phyloP scores from a whole-genome alignment of 64 coral and sea anemone species.

The Actinia tenebrosa region DNA sequence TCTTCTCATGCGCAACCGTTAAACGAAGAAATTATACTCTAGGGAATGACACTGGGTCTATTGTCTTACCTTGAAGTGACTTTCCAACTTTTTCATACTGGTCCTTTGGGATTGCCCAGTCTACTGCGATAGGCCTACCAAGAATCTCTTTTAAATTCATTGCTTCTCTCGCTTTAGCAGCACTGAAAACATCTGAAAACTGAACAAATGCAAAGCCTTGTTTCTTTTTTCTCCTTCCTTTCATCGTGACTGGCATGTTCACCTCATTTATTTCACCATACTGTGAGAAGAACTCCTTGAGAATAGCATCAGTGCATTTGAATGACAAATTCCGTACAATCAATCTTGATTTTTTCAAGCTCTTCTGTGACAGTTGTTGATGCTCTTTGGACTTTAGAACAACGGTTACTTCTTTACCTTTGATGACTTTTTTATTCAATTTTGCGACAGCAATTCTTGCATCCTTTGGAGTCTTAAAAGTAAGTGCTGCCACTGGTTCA shows the following conservation, averaged over 20 bases:
- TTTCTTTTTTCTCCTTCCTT: slow-evolving; percentile 63
- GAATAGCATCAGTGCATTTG: slow-evolving; percentile 68
- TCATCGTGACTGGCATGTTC: slow-evolving; percentile 55
- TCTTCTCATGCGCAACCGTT: too few species aligned
- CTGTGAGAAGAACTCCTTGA: slow-evolving; percentile 62
- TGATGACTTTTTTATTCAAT: slow-evolving; percentile 60
- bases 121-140: slow-evolving; percentile 76
- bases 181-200: slow-evolving; percentile 74
- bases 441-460: slow-evolving; percentile 55
- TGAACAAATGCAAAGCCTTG: slow-evolving; percentile 95
- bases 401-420: slow-evolving; percentile 47
- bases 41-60: background rate
- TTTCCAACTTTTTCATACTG: slow-evolving; percentile 32
- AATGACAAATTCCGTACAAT: slow-evolving; percentile 94
- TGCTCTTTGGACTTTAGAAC: slow-evolving; percentile 68
- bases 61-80: background rate
- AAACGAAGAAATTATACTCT: too few species aligned
- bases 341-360: slow-evolving; percentile 73
- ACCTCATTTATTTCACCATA: slow-evolving; percentile 67
- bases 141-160: slow-evolving; percentile 85
- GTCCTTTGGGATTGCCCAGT: slow-evolving; percentile 75
- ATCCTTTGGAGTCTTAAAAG: slow-evolving; percentile 68
- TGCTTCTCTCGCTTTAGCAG: slow-evolving; percentile 79
- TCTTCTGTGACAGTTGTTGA: slow-evolving; percentile 48
- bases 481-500: slow-evolving; percentile 52